A percentile compares a stretch with the other conserved stretches of the same genome.
Evolutionary conservation across 2,888 invertebrate species (phyloP).

Genomic region (Hypomecis atomaria): DNA sequence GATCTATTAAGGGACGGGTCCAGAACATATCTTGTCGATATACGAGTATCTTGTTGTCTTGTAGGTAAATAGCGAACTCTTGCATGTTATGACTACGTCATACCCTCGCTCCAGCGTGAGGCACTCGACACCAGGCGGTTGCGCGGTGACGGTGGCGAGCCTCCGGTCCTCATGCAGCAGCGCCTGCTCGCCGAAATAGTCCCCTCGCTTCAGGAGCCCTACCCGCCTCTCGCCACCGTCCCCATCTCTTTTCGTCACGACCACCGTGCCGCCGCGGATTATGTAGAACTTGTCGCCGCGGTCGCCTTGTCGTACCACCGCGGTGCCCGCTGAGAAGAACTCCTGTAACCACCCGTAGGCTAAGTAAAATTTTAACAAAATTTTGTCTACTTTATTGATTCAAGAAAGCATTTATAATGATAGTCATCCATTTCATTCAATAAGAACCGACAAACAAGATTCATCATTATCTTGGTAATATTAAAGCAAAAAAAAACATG

Average conservation of each 20-base stretch:
- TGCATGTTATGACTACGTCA: slow-evolving; percentile 33
- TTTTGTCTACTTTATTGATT: too few species aligned
- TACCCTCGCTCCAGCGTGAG: slow-evolving; percentile 93
- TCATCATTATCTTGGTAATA: too few species aligned
- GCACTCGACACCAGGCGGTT: slow-evolving; percentile 93
- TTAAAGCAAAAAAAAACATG: too few species aligned
- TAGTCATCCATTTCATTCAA: too few species aligned
- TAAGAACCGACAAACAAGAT: too few species aligned
- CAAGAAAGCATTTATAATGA: not conserved
- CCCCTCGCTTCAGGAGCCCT: slow-evolving; percentile 89
- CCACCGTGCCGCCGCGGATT: slow-evolving; percentile 92
- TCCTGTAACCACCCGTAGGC: slow-evolving; percentile 77
- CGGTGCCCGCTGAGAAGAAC: slow-evolving; percentile 91
- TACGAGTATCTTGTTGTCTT: too few species aligned
- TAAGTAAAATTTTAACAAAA: not conserved
- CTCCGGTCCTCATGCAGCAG: slow-evolving; percentile 93
- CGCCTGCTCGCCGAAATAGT: slow-evolving; percentile 96
- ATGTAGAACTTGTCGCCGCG: slow-evolving; percentile 96
- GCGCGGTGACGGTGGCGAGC: slow-evolving; percentile 95
- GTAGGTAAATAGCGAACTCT: too few species aligned
- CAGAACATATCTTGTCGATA: too few species aligned
- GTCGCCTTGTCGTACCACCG: slow-evolving; percentile 94
- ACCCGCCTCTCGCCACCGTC: slow-evolving; percentile 87
- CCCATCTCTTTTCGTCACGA: slow-evolving; percentile 87
- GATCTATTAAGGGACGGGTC: too few species aligned